Conservation (phyloP, 2,888 invertebrate genomes). For the Zhengitettix transpicula region DNA sequence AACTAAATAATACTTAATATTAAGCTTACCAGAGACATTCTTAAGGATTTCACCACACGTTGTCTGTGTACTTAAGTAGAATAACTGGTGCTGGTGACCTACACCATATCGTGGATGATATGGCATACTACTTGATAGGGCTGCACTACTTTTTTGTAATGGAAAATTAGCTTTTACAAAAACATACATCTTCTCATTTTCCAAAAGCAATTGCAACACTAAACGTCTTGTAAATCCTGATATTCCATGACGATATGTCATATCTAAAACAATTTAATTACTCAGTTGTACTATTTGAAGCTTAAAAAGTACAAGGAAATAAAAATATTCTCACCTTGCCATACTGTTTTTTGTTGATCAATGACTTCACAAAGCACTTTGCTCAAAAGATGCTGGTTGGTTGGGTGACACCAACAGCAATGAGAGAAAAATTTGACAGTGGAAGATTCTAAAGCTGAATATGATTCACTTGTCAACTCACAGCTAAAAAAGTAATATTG, state of each 20-base stretch:
- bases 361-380: slow-evolving; percentile 62
- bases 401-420: slow-evolving; percentile 68
- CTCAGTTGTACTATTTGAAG: too few relatives aligned
- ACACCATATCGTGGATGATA: slow-evolving; percentile 55
- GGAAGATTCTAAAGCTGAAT: slow-evolving; percentile 44
- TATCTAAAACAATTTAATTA: slow-evolving; percentile 17
- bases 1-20: not conserved
- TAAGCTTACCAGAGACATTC: slow-evolving; percentile 18
- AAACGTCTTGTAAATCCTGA: slow-evolving; percentile 78
- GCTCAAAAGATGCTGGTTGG: slow-evolving; percentile 70
- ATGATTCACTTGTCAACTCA: slow-evolving; percentile 18
- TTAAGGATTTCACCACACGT: slow-evolving; percentile 57
- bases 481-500: not conserved
- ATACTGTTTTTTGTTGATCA: slow-evolving; percentile 33
- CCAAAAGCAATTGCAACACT: slow-evolving; percentile 68
- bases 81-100: slow-evolving; percentile 51
- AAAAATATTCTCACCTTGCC: slow-evolving; percentile 22
- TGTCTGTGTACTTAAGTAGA: slow-evolving; percentile 57
- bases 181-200: slow-evolving; percentile 68
- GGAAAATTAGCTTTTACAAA: slow-evolving; percentile 34
- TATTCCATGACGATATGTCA: slow-evolving; percentile 39
- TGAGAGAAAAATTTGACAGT: slow-evolving; percentile 69
- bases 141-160: slow-evolving; percentile 3
- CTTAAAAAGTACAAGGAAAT: not conserved
- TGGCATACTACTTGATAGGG: slow-evolving; percentile 6